Evolutionary conservation across 2,113 vertebrate species (phyloP), one percentile per base, ranked within the genome.

Genomic region (Edolisoma coerulescens): DNA sequence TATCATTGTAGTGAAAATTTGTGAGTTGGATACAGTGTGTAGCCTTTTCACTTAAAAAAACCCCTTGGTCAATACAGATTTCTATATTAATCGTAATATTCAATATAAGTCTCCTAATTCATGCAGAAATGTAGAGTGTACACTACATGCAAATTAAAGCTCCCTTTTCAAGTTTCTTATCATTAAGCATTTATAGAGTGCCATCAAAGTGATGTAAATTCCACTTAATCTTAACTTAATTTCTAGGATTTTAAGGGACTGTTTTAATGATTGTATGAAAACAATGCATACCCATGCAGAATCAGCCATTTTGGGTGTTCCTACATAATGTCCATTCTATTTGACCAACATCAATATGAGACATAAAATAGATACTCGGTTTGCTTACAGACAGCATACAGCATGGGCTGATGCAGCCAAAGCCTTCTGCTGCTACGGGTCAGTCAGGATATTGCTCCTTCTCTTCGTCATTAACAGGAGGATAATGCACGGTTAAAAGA

Each of bases 101-200:
- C 11, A 82, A 19, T 52, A 41, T 30, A 16, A 4, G 3, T 70
- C 13, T 60, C 19, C 32, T n/a, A 75, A 63, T 50, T 86, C 15
- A 35, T 9, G 5, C 32, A 60, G 54, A 89, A 71, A 68, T 16
- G 1, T n/a, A 60, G 60, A 0, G 0, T 15, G 4, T 37, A 24
- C 4, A 18, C 13, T 42, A 16, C 13, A n/a, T 27, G 14, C 8
- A 60, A 86, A 84, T 42, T 45, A n/a, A 80, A 56, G 5, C 1
- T 17, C 5, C 8, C 7, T 13, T 74, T 52, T 52, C 47, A 33
- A 61, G 2, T 30, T 4, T 59, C 26, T 60, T 41, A 13, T 16
- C 44, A 39, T 27, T 91, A 84, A 70, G 41, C 3, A 42, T 8
- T 26, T 41, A 5, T 11, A 50, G 3, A 67, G 11, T 65, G 16